Base-by-base conservation (phyloP, 1,140 invertebrate species). In the Drusus annulatus region DNA sequence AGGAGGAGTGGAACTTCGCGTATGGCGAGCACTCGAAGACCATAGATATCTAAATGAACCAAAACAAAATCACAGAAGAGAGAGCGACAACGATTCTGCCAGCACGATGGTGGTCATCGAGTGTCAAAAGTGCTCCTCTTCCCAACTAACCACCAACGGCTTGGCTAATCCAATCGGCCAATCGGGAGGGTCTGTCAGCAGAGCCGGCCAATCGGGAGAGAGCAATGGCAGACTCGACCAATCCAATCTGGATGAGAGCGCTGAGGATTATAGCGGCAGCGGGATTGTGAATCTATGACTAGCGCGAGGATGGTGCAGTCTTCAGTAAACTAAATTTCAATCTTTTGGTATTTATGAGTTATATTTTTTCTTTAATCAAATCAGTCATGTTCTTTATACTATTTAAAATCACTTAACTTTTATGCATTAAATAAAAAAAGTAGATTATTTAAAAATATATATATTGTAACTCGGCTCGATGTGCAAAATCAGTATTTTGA, bases 1-100 rank as follows among this genome's bases (percentile, higher is more conserved):
- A 73, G 90, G 89, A 13, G 90, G 90, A 56, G 86, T 88, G 8
- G 90, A 91, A 81, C 87, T 91, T 2, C 86, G 90, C 23, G 84
- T 92, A 73, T 92, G 91, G 91, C 88, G 88, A 7, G 89, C 90
- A 2, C 89, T 92, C 31, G 76, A 88, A 60, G 90, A 91, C 17
- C 89, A 91, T 73, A 87, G 91, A 5, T 74, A 87, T 0, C 85
- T 87, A 50, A 78, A 81, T 4, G 73, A 69, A 23, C 25, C 58
- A 45, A 80, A 86, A 0, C 85, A 86, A 4, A 84, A 85, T 8
- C 16, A 69, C 6, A 45, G 75, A 23, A 65, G 68, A 52, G 85
- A 86, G 0, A 90, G 88, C 82, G 88, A 90, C 79, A 87, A 87
- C 56, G 89, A 90, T 84, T 86, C 86, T 0, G 68, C 77, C 7